These are phyloP conservation scores for Pelagia noctiluca DNA, from an alignment of 30 jellyfish, hydroid and myxozoan species.

Conservation along the genomic window DNA sequence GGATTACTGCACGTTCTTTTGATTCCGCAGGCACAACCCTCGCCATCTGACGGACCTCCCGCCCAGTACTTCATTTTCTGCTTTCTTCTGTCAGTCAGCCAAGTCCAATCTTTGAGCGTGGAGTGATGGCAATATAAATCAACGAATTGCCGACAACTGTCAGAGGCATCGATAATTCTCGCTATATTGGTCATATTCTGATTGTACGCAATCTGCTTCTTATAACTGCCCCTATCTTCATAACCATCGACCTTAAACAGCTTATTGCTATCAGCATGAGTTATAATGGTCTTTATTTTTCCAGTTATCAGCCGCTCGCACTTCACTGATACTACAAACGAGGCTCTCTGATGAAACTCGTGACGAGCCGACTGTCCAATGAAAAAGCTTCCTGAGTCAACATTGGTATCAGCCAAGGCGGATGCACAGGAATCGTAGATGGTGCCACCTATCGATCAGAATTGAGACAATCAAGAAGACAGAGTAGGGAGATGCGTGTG, in stretches of 20 bases:
- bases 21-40: slow-evolving; percentile 8
- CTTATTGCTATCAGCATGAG: neutral
- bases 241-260: neutral
- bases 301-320: neutral
- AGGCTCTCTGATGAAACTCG: neutral
- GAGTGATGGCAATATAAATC: neutral
- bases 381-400: neutral
- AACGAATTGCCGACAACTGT: neutral
- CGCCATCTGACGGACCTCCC: neutral
- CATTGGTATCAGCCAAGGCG: slow-evolving; percentile 1
- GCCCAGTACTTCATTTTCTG: neutral
- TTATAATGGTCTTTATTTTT: neutral
- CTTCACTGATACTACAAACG: neutral
- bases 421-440: slow-evolving; percentile 17
- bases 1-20: neutral
- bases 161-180: neutral
- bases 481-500: too few species aligned
- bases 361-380: neutral
- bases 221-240: neutral
- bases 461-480: too few species aligned
- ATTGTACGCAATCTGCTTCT: neutral
- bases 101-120: neutral
- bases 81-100: neutral
- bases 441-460: too few species aligned
- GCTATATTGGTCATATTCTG: neutral